Evolutionary conservation across 1,140 invertebrate genomes (phyloP), one percentile per base, ranked within the genome.

Genomic region (Tetranychus cinnabarinus): DNA sequence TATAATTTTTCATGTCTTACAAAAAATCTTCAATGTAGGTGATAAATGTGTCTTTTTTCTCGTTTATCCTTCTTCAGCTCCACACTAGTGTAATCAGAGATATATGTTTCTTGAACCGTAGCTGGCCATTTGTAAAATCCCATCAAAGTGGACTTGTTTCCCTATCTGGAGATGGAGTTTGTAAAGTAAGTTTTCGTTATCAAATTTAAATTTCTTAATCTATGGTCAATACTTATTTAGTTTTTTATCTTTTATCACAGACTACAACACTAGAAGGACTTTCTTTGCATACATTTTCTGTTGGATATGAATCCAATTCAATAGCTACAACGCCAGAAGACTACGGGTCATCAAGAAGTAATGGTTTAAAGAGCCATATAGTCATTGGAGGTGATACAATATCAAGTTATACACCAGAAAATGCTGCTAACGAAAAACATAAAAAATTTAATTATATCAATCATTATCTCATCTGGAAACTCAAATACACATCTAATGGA

Each of bases 401-500:
- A 34, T 74, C 74, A 33, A 69, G 74, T 8, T 77, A 76, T 65
- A 70, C 74, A 31, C 75, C 75, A n/a, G 72, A 75, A 52, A 67
- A 69, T 61, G 74, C 73, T 7, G 71, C 75, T 48, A 72, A 76
- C 62, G 74, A 76, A 52, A 60, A 62, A 48, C 56, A 59, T 1
- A 59, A 8, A 3, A 50, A 47, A 35, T 13, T 59, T 62, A 74
- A 12, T 72, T 71, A 61, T 72, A 75, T 60, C 70, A 75, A 73
- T 37, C 46, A 12, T n/a, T 15, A n/a, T 47, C 46, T 3, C 13
- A 67, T 77, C 33, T 76, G 73, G 74, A 75, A 76, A 66, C 62
- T 76, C 13, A 70, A 72, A 56, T 77, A 77, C 58, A 76, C 75
- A 15, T 74, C 74, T 13, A 76, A 75, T 66, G 76, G 75, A 7